A percentile compares a stretch with the other conserved stretches of the same genome.
These are phyloP conservation scores for Tethya wilhelma DNA, from an alignment of 37 sponge, comb jelly and placozoan species.

Conservation along the genomic window DNA sequence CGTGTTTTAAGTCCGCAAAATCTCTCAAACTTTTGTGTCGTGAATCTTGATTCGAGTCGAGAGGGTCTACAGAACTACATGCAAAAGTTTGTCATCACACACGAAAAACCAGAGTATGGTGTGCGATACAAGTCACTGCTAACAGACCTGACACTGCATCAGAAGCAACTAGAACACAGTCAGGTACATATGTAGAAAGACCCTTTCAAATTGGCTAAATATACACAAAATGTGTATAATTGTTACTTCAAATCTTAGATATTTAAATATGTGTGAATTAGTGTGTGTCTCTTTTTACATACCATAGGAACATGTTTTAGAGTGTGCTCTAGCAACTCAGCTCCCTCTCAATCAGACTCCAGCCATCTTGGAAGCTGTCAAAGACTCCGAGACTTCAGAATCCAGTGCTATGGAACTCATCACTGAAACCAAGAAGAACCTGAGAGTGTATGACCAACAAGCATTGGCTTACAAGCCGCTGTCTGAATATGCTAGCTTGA, in stretches of 20 bases:
- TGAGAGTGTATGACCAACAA: slow-evolving; percentile 20
- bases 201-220: no score
- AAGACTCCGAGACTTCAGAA: slow-evolving; percentile 15
- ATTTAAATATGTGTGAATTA: no score
- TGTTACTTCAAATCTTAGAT: no score
- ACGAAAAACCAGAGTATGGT: slow-evolving; percentile 30
- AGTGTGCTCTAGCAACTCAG: not conserved
- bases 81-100: slow-evolving; percentile 28
- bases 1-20: not conserved
- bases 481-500: slow-evolving; percentile 17
- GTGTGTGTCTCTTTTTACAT: not conserved
- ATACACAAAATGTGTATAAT: not conserved
- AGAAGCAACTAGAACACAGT: slow-evolving; percentile 36
- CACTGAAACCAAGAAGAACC: slow-evolving; percentile 37
- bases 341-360: not conserved
- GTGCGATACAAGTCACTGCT: slow-evolving; percentile 45
- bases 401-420: slow-evolving; percentile 27
- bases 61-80: slow-evolving; percentile 46
- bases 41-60: slow-evolving; percentile 43
- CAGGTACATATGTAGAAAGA: slow-evolving; percentile 8
- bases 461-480: slow-evolving; percentile 30
- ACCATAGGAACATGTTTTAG: slow-evolving; percentile 5
- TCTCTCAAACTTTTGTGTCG: slow-evolving; percentile 1
- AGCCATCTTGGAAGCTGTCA: not conserved
- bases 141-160: slow-evolving; percentile 55